phyloP scores from a whole-genome alignment of 2,113 vertebrate species.

The Bostrychus sinensis region DNA sequence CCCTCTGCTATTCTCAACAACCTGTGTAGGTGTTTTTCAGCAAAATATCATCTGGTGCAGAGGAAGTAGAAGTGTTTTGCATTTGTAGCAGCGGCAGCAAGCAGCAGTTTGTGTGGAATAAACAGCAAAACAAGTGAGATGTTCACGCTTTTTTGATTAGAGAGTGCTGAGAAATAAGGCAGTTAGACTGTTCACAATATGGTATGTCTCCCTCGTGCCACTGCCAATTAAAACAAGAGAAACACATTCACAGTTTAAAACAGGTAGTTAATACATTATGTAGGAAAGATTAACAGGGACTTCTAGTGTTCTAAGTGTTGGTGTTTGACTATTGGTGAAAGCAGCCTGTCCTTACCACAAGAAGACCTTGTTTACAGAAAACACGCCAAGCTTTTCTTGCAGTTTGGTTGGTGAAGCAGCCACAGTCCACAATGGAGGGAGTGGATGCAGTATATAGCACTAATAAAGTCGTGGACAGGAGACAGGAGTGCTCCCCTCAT shows the following conservation, averaged over 20 bases:
- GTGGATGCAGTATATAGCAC: conserved; percentile 6
- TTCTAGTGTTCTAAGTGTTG: background rate
- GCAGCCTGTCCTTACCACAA: conserved; percentile 35
- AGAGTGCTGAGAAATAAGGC: background rate
- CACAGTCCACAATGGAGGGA: background rate
- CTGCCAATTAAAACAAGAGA: conserved; percentile 9
- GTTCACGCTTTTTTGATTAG: conserved; percentile 24
- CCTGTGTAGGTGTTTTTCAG: conserved; percentile 64
- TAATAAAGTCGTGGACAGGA: conserved; percentile 10
- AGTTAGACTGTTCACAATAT: conserved; percentile 10
- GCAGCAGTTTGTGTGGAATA: conserved; percentile 36
- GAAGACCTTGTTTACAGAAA: conserved; percentile 26
- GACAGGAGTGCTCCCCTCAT: conserved; percentile 11
- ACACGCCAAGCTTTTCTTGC: conserved; percentile 1
- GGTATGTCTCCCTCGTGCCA: conserved; percentile 1
- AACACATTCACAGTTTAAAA: conserved; percentile 1
- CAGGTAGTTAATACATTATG: conserved; percentile 10
- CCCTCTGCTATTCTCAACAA: conserved; percentile 37
- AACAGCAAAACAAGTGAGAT: conserved; percentile 30
- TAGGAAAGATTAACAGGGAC: background rate
- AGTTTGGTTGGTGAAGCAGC: conserved; percentile 2
- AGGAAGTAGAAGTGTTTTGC: conserved; percentile 56
- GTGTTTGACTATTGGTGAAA: conserved; percentile 9
- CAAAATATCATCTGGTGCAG: conserved; percentile 69
- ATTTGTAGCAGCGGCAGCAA: conserved; percentile 49